A percentile compares a stretch with the other conserved stretches of the same genome.
phyloP scores from a whole-genome alignment of 37 sponge, comb jelly and placozoan genomes.

The Diacarnus erythraeanus region DNA sequence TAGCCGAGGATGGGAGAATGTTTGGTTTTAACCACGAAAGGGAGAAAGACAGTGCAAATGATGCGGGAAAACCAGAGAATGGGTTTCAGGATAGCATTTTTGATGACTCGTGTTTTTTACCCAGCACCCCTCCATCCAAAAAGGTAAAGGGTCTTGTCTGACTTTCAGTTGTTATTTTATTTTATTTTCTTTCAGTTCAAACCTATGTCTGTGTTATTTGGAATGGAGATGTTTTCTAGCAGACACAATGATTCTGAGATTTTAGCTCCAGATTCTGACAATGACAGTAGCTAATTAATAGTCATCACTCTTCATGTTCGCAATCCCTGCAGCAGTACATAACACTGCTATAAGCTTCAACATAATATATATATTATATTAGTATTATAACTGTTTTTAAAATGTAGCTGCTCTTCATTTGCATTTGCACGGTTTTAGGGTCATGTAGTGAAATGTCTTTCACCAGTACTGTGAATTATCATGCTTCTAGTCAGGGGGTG shows the following conservation, averaged over 20 bases:
- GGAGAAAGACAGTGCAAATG: background rate
- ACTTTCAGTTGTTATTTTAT: background rate
- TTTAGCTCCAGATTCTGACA: slow-evolving; percentile 74
- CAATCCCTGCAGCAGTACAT: no score
- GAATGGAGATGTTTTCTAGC: slow-evolving; percentile 18
- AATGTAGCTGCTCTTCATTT: no score
- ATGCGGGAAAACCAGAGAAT: background rate
- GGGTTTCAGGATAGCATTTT: background rate
- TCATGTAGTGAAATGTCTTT: no score
- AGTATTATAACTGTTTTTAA: no score
- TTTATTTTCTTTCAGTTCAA: slow-evolving; percentile 44
- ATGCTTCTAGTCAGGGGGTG: no score
- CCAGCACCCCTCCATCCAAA: slow-evolving; percentile 71
- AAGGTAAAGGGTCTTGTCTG: slow-evolving; percentile 15
- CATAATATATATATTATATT: no score
- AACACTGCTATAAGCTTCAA: no score
- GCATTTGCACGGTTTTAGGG: no score
- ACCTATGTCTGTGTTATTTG: slow-evolving; percentile 24
- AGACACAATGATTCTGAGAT: slow-evolving; percentile 9
- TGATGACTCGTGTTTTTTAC: slow-evolving; percentile 52
- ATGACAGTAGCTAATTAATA: slow-evolving; percentile 30
- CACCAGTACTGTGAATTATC: no score
- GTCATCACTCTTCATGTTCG: no score
- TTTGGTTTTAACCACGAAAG: slow-evolving; percentile 5
- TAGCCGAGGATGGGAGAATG: slow-evolving; percentile 21